Base-by-base conservation (phyloP, 1,140 invertebrate genomes). In the Caenorhabditis remanei region DNA sequence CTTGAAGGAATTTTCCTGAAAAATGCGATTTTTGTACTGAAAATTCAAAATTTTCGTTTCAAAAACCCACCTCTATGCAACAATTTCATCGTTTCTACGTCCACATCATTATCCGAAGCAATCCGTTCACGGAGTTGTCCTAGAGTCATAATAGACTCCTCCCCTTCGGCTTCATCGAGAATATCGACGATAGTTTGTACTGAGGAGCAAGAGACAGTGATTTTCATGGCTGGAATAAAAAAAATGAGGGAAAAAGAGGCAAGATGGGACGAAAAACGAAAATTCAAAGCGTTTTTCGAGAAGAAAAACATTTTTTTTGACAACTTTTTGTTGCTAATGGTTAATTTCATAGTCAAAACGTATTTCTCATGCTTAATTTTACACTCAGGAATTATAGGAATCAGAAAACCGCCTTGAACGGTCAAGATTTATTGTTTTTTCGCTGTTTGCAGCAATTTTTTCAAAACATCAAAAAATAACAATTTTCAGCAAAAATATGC, bases 41-140 rank as follows among this genome's bases (percentile, higher is more conserved):
- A 71, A 21, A 32, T 24, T 67, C 24, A 21, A 48, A 67, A 48
- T n/a, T 9, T 13, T 32, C 46, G 14, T 46, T 65, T 4, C 2
- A 75, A 24, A 19, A 53, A 79, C 61, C 9, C 5, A 86, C 86
- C 86, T 87, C 86, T 82, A 21, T 87, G 86, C 8, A 87, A 40
- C n/a, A 87, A n/a, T 40, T 87, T 87, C 86, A 87, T 58, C 9
- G 55, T 83, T 61, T 83, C 86, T 6, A 24, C 65, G 65, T 84
- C 86, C 14, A 87, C 46, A 50, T 79, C 46, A 13, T 79, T 79
- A 21, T 48, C 71, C 4, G n/a, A 6, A 11, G 71, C 71, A 41
- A 79, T 79, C 21, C 46, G 43, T 11, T 79, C 46, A 50, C 71
- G 71, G 5, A 79, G 71, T 53, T 79, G 71, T 53, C 71, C 71